A percentile compares a stretch with the other conserved stretches of the same genome.
phyloP scores from a whole-genome alignment of 2,113 vertebrate genomes.

The Psittacula cyanocephala region DNA sequence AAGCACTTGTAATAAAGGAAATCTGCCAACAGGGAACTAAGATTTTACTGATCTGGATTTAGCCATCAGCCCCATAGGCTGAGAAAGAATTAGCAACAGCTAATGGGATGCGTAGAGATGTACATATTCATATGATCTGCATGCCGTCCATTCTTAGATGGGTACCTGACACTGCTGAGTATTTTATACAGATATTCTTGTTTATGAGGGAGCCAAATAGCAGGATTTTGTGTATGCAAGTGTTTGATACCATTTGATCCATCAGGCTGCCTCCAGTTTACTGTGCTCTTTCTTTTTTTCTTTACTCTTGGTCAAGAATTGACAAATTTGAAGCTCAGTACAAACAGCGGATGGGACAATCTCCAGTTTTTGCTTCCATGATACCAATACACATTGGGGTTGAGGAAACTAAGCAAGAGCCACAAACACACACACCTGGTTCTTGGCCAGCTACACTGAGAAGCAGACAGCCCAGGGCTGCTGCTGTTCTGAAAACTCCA shows the following conservation, averaged over 20 bases:
- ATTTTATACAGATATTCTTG: background rate
- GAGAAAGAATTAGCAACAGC: conserved; percentile 32
- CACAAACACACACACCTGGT: background rate
- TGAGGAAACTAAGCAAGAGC: background rate
- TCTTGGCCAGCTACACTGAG: background rate
- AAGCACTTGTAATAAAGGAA: conserved; percentile 35
- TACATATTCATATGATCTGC: background rate
- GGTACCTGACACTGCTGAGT: background rate
- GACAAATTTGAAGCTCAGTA: background rate
- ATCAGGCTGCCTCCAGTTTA: background rate
- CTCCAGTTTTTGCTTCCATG: background rate
- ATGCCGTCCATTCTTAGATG: background rate
- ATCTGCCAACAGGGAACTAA: conserved; percentile 25
- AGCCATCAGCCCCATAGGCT: conserved; percentile 24
- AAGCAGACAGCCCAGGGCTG: background rate
- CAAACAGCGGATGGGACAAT: background rate
- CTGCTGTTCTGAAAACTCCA: background rate
- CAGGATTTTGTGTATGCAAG: background rate
- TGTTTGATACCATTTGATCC: background rate
- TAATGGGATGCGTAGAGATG: background rate
- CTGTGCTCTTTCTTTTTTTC: background rate
- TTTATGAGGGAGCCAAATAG: background rate
- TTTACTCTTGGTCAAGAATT: background rate
- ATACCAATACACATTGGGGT: background rate
- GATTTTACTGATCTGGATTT: conserved; percentile 29